These are phyloP conservation scores for Galerucella pusilla DNA, from an alignment of 2,888 invertebrate species.

Conservation along the genomic window DNA sequence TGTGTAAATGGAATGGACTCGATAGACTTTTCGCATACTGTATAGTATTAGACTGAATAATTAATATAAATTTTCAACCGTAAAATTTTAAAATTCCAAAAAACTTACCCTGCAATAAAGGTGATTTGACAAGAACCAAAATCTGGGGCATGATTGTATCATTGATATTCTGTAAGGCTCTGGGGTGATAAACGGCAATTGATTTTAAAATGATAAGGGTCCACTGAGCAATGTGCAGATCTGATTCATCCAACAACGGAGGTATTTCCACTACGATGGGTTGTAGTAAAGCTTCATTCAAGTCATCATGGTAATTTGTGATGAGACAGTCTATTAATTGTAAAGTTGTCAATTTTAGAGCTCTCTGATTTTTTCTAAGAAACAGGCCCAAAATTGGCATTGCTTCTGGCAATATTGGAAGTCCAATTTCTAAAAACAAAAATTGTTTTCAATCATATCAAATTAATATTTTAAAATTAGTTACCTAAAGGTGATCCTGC, in stretches of 20 bases:
- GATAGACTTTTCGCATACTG: no score
- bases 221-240: constrained; percentile 96
- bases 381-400: constrained; percentile 94
- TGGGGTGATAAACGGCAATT: constrained; percentile 81
- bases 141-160: constrained; percentile 86
- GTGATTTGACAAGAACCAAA: constrained; percentile 87
- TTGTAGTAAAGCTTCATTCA: constrained; percentile 76
- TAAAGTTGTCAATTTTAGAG: constrained; percentile 90
- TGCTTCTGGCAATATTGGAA: constrained; percentile 75
- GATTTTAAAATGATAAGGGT: constrained; percentile 86
- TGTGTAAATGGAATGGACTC: no score
- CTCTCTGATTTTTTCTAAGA: constrained; percentile 95
- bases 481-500: constrained; percentile 86
- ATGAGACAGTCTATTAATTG: constrained; percentile 91
- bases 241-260: constrained; percentile 90
- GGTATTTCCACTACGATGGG: constrained; percentile 90
- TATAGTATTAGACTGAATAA: neutral
- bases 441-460: neutral
- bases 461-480: constrained; percentile 9
- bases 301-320: constrained; percentile 80
- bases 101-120: constrained; percentile 83
- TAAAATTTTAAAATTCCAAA: neutral
- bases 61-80: neutral
- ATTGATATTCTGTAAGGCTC: constrained; percentile 79
- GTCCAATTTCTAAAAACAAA: constrained; percentile 43